Evolutionary conservation across 1,140 invertebrate genomes (phyloP).

Genomic region (Drosophila guanche): DNA sequence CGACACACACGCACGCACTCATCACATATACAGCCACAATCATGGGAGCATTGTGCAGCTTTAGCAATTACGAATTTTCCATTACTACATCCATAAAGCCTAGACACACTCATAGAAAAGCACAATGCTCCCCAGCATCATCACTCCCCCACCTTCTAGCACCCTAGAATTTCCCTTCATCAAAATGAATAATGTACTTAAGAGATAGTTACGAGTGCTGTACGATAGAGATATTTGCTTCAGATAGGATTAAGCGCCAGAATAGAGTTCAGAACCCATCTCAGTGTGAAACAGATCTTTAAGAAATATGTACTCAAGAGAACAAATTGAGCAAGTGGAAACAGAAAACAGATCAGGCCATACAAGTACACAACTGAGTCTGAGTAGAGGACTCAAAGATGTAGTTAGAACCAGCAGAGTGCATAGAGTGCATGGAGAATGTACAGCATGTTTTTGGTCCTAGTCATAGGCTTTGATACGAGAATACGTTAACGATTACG

Average conservation of each 20-base stretch:
- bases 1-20: constrained; percentile 2
- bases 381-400: constrained; percentile 15
- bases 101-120: constrained; percentile 33
- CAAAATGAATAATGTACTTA: constrained; percentile 58
- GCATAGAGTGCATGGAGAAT: constrained; percentile 2
- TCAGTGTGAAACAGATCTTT: constrained; percentile 36
- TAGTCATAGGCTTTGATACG: constrained; percentile 74
- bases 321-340: constrained; percentile 40
- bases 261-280: constrained; percentile 22
- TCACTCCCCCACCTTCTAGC: neutral
- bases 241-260: neutral
- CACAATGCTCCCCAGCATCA: constrained; percentile 29
- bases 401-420: constrained; percentile 57
- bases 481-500: constrained; percentile 43
- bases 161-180: constrained; percentile 25
- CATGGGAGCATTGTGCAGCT: constrained; percentile 44
- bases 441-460: constrained; percentile 57
- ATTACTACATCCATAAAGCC: constrained; percentile 40
- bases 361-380: constrained; percentile 41
- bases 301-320: constrained; percentile 67
- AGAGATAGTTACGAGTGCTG: constrained; percentile 53
- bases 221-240: constrained; percentile 58
- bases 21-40: constrained; percentile 35
- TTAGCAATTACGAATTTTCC: constrained; percentile 52
- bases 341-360: constrained; percentile 51